These are phyloP conservation scores for Ariopsis seemanni DNA, from an alignment of 2,113 vertebrate genomes.

Conservation along the genomic window DNA sequence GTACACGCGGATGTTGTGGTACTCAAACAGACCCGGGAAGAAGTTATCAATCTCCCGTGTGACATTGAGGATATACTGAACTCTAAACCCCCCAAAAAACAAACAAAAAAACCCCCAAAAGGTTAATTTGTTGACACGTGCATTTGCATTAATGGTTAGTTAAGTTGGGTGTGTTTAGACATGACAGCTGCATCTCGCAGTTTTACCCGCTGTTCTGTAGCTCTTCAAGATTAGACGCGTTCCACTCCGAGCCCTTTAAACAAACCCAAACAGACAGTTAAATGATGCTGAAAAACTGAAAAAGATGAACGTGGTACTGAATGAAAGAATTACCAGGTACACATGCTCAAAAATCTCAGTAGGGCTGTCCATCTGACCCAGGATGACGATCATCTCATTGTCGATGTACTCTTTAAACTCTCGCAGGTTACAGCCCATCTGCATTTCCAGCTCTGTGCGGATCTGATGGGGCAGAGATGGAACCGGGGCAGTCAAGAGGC, in stretches of 20 bases:
- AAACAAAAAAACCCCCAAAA: background rate
- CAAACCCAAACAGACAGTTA: constrained; percentile 50
- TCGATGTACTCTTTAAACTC: constrained; percentile 99
- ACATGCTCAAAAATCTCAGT: constrained; percentile 97
- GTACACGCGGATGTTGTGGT: constrained; percentile 96
- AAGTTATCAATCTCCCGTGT: constrained; percentile 98
- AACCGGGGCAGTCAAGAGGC: background rate
- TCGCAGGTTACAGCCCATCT: constrained; percentile 94
- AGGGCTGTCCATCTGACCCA: constrained; percentile 98
- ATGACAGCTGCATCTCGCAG: background rate
- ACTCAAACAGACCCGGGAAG: constrained; percentile 93
- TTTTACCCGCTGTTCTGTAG: constrained; percentile 95
- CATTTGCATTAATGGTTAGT: background rate
- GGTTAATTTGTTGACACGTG: background rate
- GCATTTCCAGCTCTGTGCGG: constrained; percentile 96
- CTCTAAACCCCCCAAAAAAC: constrained; percentile 65
- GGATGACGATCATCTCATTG: constrained; percentile 97
- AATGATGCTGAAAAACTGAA: background rate
- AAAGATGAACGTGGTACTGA: background rate
- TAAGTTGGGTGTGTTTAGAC: too few relatives aligned
- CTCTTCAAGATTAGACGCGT: constrained; percentile 96
- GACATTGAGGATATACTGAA: constrained; percentile 95
- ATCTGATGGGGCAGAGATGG: constrained; percentile 74
- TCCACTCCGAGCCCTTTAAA: constrained; percentile 93
- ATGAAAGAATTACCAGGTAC: constrained; percentile 81